Percentiles rank a stretch among this genome's conserved stretches.
Evolutionary conservation across 2,888 invertebrate genomes (phyloP).

Genomic region (Bombylius major): DNA sequence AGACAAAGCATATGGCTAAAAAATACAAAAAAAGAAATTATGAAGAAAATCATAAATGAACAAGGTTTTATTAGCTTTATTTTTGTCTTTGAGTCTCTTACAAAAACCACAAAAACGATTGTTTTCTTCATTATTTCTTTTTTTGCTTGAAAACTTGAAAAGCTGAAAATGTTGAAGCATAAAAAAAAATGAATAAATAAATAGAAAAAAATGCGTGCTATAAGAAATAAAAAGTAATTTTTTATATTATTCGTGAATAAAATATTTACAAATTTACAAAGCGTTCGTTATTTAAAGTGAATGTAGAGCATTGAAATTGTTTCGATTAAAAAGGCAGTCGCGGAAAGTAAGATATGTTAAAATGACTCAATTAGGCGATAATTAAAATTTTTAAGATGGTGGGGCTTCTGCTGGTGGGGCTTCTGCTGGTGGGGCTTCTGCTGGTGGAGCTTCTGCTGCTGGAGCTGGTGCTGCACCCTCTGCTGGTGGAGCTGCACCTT

Average conservation of each 20-base stretch:
- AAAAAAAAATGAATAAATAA: not conserved
- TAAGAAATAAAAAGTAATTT: not conserved
- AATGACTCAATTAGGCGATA: not conserved
- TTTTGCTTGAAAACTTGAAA: too few relatives aligned
- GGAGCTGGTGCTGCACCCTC: constrained; percentile 22
- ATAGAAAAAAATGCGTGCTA: not conserved
- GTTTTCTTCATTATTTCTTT: too few relatives aligned
- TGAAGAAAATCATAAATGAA: too few relatives aligned
- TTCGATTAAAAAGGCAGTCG: not conserved
- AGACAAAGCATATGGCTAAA: too few relatives aligned
- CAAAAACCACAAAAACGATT: too few relatives aligned
- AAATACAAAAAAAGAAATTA: too few relatives aligned
- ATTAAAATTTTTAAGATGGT: constrained; percentile 12
- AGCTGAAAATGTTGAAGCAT: not conserved
- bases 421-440: constrained; percentile 15
- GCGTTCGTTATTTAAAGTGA: not conserved
- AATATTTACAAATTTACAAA: not conserved
- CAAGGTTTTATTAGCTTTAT: too few relatives aligned
- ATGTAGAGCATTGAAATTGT: too few relatives aligned
- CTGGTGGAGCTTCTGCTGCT: constrained; percentile 21
- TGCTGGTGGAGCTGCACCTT: constrained; percentile 19
- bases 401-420: constrained; percentile 9
- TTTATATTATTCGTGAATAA: not conserved
- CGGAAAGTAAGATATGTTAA: not conserved
- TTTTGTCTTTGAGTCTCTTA: too few relatives aligned